Conservation (phyloP, 2,113 vertebrate genomes). For the Mormoops blainvillei region DNA sequence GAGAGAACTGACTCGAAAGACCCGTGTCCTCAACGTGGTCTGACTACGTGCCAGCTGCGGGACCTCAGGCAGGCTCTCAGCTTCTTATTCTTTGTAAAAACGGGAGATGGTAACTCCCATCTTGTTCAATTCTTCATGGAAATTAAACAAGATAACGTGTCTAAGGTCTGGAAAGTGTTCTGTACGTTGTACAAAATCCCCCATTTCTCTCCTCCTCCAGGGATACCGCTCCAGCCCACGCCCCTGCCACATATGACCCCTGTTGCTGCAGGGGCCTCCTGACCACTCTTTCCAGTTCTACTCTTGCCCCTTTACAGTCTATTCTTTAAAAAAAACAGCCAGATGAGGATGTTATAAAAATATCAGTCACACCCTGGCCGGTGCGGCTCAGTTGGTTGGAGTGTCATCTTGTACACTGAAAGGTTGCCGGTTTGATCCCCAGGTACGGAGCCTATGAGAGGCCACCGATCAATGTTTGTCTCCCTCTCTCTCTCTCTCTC, state of each 20-base stretch:
- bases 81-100: background rate
- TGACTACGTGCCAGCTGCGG: too few species aligned
- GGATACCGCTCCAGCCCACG: rapidly evolving
- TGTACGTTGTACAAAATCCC: background rate
- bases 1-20: background rate
- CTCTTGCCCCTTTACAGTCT: background rate
- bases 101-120: background rate
- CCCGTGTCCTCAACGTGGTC: rapidly evolving
- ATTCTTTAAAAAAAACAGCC: background rate
- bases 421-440: too few species aligned
- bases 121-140: rapidly evolving
- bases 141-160: background rate
- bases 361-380: too few species aligned
- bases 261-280: rapidly evolving
- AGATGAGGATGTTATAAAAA: background rate
- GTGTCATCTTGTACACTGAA: too few species aligned
- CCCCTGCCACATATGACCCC: rapidly evolving
- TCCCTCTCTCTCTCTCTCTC: too few species aligned
- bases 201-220: background rate
- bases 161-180: background rate
- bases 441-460: too few species aligned
- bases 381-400: too few species aligned
- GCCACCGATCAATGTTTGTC: too few species aligned
- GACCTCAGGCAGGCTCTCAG: background rate
- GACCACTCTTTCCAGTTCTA: background rate